Percentiles rank a stretch among this genome's conserved stretches.
Conservation (phyloP, 2,888 invertebrate species). For the Nipponacmea schrenckii region DNA sequence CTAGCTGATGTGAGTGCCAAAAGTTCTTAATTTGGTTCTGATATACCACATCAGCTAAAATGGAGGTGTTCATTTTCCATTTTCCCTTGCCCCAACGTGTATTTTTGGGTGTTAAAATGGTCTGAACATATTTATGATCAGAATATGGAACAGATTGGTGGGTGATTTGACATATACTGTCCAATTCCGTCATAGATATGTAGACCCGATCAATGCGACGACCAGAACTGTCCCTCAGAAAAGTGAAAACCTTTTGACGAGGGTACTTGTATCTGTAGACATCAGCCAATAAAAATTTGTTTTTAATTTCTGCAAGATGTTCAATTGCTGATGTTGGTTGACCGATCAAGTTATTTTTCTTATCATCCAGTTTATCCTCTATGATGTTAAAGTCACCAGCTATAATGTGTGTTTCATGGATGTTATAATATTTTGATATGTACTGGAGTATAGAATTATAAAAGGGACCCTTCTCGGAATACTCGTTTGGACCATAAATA, state of each 20-base stretch:
- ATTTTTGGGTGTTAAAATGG: not conserved
- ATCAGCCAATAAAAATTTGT: not conserved
- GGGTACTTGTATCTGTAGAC: not conserved
- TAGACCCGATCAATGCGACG: not conserved
- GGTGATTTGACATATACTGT: not conserved
- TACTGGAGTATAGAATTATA: not conserved
- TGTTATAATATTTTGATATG: not conserved
- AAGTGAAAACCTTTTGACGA: not conserved
- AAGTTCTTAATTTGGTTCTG: not conserved
- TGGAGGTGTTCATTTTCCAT: not conserved
- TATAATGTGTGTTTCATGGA: not conserved
- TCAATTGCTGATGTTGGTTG: not conserved
- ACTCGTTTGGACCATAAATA: not conserved
- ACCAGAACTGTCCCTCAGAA: not conserved
- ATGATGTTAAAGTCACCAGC: not conserved
- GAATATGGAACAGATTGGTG: not conserved
- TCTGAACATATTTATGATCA: not conserved
- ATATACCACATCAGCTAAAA: not conserved
- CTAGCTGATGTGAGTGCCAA: not conserved
- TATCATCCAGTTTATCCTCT: not conserved
- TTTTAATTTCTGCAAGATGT: not conserved
- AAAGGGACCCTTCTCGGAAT: not conserved
- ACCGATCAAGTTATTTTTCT: not conserved
- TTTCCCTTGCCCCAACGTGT: not conserved
- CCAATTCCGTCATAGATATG: no score